Base-by-base conservation (phyloP, 1,140 invertebrate genomes). In the Odontomachus brunneus region DNA sequence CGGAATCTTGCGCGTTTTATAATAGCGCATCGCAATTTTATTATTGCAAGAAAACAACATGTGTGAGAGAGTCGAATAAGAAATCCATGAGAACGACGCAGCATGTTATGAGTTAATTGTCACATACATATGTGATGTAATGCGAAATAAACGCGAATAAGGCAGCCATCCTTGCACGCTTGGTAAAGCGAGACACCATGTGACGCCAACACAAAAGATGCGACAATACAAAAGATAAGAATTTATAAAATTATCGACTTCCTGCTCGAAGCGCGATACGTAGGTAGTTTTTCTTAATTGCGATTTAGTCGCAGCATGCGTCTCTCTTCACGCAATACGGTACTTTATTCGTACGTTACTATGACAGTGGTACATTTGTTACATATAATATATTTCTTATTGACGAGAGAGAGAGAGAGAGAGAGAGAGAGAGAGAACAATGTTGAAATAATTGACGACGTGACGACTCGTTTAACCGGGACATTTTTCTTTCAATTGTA, bases 111-210 rank as follows among this genome's bases (percentile, higher is more conserved):
- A 59, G 65, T 71, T 69, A 59, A 80, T 69, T 80, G 65, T 80
- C 57, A 71, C 14, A 59, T 69, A 78, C n/a, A 59, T 11, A 57
- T 80, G 51, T 80, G 75, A 80, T 38, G 65, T 57, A 80, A 80
- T 71, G n/a, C 33, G 19, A 59, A 71, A n/a, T n/a, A n/a, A n/a
- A n/a, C n/a, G 22, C 38, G 29, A 38, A 69, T 69, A 14, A 55
- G 33, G n/a, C 33, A 7, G 26, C 7, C 24, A 53, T 44, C 69
- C 7, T 49, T 48, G 19, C n/a, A 24, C 57, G n/a, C 19, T 57
- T 29, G 33, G 11, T 57, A 4, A 57, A 57, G 14, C 44, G 29
- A 22, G 15, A 60, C 59, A 24, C 33, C 17, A 3, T 48, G 33
- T 26, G 38, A 73, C 7, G 55, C 9, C 24, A 26, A 60, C 9